Conservation (phyloP, 2,888 invertebrate species). For the Hololepta plana region DNA sequence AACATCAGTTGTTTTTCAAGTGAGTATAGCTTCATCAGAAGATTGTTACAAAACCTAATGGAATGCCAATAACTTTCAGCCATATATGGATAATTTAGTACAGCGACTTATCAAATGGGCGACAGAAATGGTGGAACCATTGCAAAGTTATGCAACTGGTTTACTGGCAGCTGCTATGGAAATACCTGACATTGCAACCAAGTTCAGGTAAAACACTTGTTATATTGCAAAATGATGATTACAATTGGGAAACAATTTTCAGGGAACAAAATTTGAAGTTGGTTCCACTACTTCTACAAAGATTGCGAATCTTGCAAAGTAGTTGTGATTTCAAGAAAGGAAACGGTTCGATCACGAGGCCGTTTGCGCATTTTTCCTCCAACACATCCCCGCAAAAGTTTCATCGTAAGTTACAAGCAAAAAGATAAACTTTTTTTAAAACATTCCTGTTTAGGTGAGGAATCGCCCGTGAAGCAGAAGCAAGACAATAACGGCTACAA, state of each 20-base stretch:
- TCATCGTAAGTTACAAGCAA: too few relatives aligned
- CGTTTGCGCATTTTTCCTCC: too few relatives aligned
- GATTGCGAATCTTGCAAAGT: slow-evolving; percentile 48
- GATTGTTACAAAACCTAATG: slow-evolving; percentile 5
- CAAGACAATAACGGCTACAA: too few relatives aligned
- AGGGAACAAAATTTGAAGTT: slow-evolving; percentile 73
- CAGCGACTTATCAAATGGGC: slow-evolving; percentile 81
- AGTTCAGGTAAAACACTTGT: slow-evolving; percentile 37
- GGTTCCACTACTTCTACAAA: slow-evolving; percentile 73
- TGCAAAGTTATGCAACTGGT: slow-evolving; percentile 88
- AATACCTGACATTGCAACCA: slow-evolving; percentile 84
- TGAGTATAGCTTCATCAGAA: slow-evolving; percentile 19
- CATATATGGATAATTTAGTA: slow-evolving; percentile 70
- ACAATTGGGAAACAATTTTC: too few relatives aligned
- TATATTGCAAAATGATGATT: slow-evolving; percentile 1
- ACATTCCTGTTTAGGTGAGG: too few relatives aligned
- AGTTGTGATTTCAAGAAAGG: slow-evolving; percentile 16
- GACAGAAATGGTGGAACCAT: slow-evolving; percentile 68
- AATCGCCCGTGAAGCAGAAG: too few relatives aligned
- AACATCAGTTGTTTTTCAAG: slow-evolving; percentile 84
- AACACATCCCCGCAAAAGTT: too few relatives aligned
- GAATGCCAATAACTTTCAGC: too few relatives aligned
- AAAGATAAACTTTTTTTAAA: too few relatives aligned
- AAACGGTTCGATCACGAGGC: neutral
- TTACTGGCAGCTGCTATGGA: slow-evolving; percentile 93